These are phyloP conservation scores for Vimba vimba DNA, from an alignment of 2,113 vertebrate species.

Conservation along the genomic window DNA sequence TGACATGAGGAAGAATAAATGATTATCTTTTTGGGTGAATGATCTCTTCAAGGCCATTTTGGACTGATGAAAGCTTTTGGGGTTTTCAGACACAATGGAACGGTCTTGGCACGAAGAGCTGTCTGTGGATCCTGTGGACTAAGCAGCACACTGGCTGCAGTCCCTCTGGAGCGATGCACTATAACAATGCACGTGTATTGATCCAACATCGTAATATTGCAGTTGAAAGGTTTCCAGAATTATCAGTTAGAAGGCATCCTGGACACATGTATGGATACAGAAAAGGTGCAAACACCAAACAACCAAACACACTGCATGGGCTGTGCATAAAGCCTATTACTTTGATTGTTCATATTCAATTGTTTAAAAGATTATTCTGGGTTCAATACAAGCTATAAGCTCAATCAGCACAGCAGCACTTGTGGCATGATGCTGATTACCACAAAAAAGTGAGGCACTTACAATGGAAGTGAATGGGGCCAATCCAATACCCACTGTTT, in stretches of 20 bases:
- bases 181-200: slow-evolving; percentile 12
- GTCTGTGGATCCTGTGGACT: slow-evolving; percentile 63
- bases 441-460: not conserved
- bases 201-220: slow-evolving; percentile 24
- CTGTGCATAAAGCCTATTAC: not conserved
- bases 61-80: slow-evolving; percentile 64
- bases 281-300: not conserved
- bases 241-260: not conserved
- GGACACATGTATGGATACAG: not conserved
- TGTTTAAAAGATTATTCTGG: not conserved
- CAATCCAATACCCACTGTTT: not conserved
- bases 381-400: not conserved
- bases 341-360: not conserved
- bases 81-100: slow-evolving; percentile 67
- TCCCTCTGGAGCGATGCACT: slow-evolving; percentile 17
- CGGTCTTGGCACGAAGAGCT: slow-evolving; percentile 73
- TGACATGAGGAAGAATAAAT: not conserved
- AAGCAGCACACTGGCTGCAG: not conserved
- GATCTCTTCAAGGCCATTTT: slow-evolving; percentile 57
- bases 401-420: not conserved
- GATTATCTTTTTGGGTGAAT: not conserved
- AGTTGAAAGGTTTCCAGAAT: slow-evolving; percentile 26
- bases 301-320: not conserved
- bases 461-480: not conserved
- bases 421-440: not conserved